Base-by-base conservation (phyloP, 2,113 vertebrate species). In the Bungarus multicinctus region DNA sequence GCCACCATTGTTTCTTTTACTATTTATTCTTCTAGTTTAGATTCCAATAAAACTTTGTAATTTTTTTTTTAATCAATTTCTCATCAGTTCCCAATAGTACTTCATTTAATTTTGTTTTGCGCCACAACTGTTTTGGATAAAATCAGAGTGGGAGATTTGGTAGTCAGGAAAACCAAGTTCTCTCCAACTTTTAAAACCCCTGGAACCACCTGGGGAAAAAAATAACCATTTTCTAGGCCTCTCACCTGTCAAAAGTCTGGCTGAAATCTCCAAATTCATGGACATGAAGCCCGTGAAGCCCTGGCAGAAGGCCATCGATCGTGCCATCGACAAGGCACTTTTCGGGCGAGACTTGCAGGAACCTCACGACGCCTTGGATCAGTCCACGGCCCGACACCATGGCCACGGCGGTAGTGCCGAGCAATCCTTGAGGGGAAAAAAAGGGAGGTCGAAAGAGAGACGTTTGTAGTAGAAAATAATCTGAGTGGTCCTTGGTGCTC, bases 281-380 rank as follows among this genome's bases (percentile, higher is more conserved):
- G 27, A 99, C 96, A 0, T 99, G 99, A 74, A 99, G 97, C 52
- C 98, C 99, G 2, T 99, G 99, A 0, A 94, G 93, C 4, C 99
- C 99, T 0, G 98, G 98, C 9, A 96, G 95, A 94, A 99, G 93
- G 2, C 99, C 98, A 0, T 99, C 98, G 0, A 99, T 90, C n/a
- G 98, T 98, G 18, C 98, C 98, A 0, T 99, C 99, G 0, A 99
- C 98, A 90, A 99, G 88, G 93, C 99, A 99, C 0, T 91, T 90
- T 0, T 97, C 94, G 7, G 97, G 95, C 0, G 97, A 98, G 23
- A 99, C 91, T 97, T 99, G 99, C 60, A 99, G 96, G 96, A 99
- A 99, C 12, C 98, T 98, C 87, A 99, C 98, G 91, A 99, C 98
- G 0, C 98, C 98, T 90, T 98, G 98, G 69, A 98, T 93, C 0